Evolutionary conservation across 2,888 invertebrate species (phyloP), one percentile per base, ranked within the genome.

Genomic region (Taphrorychus bicolor): DNA sequence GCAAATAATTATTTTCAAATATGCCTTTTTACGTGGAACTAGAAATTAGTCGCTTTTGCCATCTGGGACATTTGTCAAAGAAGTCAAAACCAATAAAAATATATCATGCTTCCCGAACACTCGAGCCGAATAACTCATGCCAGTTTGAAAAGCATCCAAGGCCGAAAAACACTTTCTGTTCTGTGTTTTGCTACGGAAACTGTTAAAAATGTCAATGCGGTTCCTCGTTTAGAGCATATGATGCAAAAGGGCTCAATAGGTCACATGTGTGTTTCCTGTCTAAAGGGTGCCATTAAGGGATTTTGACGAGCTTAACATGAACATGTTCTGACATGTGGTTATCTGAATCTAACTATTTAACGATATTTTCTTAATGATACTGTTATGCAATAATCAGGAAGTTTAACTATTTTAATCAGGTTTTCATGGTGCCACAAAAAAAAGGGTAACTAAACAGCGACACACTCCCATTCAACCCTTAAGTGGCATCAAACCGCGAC

Each of bases 251-350:
- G 67, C 70, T 70, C 66, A 62, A 56, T 63, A 71, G 71, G 72
- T 74, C 74, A 74, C 73, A 74, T 74, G 71, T 73, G 73, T 68
- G 70, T 70, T 74, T 74, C 74, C 74, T 72, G 74, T 73, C 70
- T 64, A 66, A 70, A 70, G 71, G 69, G 70, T 70, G 66, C 61
- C 60, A 57, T 72, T 71, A 69, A 72, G 70, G 73, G 71, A 58
- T n/a, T 68, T 63, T 59, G 16, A 63, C 51, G 63, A 9, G 51
- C 59, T 56, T 16, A 58, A 67, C 42, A 63, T 58, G 59, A 65
- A 65, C 65, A 59, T 59, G 59, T 65, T 59, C 24, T 22, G 52
- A 48, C 52, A 65, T 59, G 59, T 52, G 21, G 42, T 65, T 65
- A 53, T 51, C 7, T 9, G n/a, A 11, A 14, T 5, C 14, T 45